A percentile compares a stretch with the other conserved stretches of the same genome.
These are phyloP conservation scores for Takifugu flavidus DNA, from an alignment of 2,113 vertebrate species.

Conservation along the genomic window DNA sequence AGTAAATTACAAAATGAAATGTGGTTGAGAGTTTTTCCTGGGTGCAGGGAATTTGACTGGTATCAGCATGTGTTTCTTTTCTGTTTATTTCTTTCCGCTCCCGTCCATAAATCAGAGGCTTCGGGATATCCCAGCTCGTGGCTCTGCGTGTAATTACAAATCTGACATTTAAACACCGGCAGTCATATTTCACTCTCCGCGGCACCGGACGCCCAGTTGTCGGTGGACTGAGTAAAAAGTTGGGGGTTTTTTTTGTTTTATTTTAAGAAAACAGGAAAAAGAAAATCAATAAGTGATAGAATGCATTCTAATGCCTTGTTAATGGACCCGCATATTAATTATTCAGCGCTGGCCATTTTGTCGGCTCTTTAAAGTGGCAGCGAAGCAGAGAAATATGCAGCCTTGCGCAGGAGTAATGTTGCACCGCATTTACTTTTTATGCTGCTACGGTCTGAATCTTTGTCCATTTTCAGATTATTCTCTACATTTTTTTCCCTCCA, in stretches of 20 bases:
- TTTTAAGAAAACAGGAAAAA: constrained; percentile 32
- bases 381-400: constrained; percentile 71
- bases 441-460: constrained; percentile 20
- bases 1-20: no score
- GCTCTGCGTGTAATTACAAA: constrained; percentile 74
- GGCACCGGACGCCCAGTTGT: constrained; percentile 55
- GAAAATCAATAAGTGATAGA: constrained; percentile 77
- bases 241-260: not conserved
- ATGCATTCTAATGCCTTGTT: constrained; percentile 81
- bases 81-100: constrained; percentile 50
- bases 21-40: not conserved
- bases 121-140: constrained; percentile 54
- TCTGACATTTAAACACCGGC: constrained; percentile 78
- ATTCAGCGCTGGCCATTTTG: constrained; percentile 80
- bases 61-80: constrained; percentile 46
- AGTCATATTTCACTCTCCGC: constrained; percentile 69
- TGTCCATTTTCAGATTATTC: not conserved
- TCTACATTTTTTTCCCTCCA: not conserved
- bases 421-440: constrained; percentile 18
- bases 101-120: constrained; percentile 69
- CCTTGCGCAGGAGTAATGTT: constrained; percentile 34
- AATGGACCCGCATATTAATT: constrained; percentile 82
- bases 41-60: constrained; percentile 31
- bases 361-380: constrained; percentile 79
- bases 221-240: constrained; percentile 68